A percentile compares a stretch with the other conserved stretches of the same genome.
Conservation (phyloP, 1,140 invertebrate genomes). For the Diuraphis noxia region DNA sequence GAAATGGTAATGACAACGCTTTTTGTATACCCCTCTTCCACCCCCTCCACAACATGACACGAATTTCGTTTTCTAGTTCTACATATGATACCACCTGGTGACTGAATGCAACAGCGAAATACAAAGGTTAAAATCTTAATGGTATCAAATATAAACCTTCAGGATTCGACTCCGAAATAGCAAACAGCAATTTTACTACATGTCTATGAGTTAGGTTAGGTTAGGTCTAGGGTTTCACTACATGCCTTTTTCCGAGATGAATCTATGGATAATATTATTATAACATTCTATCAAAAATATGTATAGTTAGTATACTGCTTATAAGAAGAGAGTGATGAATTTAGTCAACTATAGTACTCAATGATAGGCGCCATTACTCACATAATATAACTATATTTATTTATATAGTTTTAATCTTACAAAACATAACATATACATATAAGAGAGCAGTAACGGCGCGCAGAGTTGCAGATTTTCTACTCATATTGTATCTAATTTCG, state of each 20-base stretch:
- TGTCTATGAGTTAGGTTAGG: too few relatives aligned
- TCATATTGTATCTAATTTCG: neutral
- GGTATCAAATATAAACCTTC: neutral
- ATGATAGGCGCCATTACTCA: neutral
- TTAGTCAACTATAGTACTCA: neutral
- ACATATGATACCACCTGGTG: neutral
- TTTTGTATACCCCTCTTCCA: neutral
- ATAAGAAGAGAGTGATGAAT: neutral
- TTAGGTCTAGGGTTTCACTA: too few relatives aligned
- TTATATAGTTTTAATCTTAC: neutral
- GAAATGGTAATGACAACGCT: slow-evolving; percentile 41
- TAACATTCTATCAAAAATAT: neutral
- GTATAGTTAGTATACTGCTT: neutral
- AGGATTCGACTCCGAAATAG: neutral
- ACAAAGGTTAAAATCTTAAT: neutral
- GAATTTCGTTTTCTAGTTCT: slow-evolving; percentile 20
- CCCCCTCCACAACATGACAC: neutral
- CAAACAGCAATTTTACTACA: neutral
- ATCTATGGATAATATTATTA: neutral
- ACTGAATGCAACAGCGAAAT: neutral
- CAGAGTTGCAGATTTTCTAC: neutral
- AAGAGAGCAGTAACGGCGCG: neutral
- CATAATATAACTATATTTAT: neutral
- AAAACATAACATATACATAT: neutral
- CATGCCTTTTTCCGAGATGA: neutral